Percentiles rank a stretch among this genome's conserved stretches.
Conservation (phyloP, 2,797 vertebrate species). For the Cottoperca gobio region DNA sequence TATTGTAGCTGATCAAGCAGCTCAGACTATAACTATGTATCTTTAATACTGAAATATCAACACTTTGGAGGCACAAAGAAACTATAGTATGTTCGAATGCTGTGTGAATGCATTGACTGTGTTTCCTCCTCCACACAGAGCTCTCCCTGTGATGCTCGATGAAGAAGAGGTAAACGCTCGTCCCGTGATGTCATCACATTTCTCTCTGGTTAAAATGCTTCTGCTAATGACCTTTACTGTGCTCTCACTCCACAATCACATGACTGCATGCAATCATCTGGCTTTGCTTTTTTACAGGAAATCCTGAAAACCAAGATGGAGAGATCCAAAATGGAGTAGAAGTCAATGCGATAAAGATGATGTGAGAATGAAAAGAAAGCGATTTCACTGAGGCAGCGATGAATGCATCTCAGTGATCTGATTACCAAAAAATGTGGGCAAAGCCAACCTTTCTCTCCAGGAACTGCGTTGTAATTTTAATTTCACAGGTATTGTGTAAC, state of each 20-base stretch:
- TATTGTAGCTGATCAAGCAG: background rate
- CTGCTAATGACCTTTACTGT: background rate
- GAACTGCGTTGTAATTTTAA: conserved; percentile 20
- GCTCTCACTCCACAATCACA: conserved; percentile 1
- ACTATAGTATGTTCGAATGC: background rate
- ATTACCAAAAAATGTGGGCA: conserved; percentile 59
- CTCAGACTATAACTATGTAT: background rate
- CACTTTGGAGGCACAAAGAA: background rate
- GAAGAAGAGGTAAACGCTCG: conserved; percentile 83
- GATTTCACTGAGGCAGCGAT: conserved; percentile 44
- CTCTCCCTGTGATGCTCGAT: conserved; percentile 84
- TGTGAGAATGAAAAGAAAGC: conserved; percentile 32
- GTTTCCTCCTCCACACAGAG: conserved; percentile 66
- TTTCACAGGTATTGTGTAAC: conserved; percentile 46
- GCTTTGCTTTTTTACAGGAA: conserved; percentile 83
- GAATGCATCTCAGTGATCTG: conserved; percentile 40
- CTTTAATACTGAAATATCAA: background rate
- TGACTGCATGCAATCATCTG: conserved; percentile 4
- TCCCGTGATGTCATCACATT: conserved; percentile 64
- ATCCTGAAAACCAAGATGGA: conserved; percentile 97
- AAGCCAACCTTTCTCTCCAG: conserved; percentile 40
- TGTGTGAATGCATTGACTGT: background rate
- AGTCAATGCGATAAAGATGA: background rate
- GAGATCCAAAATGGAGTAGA: conserved; percentile 97
- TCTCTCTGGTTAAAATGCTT: conserved; percentile 32